Percentiles rank a stretch among this genome's conserved stretches.
Evolutionary conservation across 2,797 vertebrate genomes (phyloP).

Genomic region (Peromyscus aztecus): DNA sequence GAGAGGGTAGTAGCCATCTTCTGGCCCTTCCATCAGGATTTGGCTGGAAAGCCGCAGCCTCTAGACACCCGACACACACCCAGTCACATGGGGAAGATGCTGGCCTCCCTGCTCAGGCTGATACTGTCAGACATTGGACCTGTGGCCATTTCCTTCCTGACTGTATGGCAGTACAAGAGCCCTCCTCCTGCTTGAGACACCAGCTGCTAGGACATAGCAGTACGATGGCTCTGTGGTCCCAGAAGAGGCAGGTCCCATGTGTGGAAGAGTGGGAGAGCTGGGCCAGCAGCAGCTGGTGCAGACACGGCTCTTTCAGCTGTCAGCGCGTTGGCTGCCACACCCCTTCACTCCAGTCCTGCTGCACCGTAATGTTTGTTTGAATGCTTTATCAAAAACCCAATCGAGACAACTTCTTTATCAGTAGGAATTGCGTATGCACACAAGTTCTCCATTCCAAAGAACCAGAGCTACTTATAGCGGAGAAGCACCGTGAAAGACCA

Average conservation of each 20-base stretch:
- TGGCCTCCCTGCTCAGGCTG: not conserved
- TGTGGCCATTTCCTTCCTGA: not conserved
- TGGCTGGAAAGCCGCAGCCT: not conserved
- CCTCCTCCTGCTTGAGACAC: not conserved
- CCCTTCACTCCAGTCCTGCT: not conserved
- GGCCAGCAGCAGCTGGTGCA: not conserved
- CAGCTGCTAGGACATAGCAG: slow-evolving; percentile 21
- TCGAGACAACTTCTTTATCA: not conserved
- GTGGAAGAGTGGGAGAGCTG: slow-evolving; percentile 31
- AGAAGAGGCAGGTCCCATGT: not conserved
- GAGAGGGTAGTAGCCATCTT: not conserved
- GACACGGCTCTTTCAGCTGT: not conserved
- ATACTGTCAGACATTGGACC: not conserved
- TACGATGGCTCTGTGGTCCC: not conserved
- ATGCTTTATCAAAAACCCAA: slow-evolving; percentile 43
- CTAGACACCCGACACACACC: not conserved
- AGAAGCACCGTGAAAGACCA: not conserved
- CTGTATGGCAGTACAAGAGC: not conserved
- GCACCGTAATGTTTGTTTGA: not conserved
- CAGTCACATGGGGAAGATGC: not conserved
- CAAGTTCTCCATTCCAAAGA: slow-evolving; percentile 23
- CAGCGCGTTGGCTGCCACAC: not conserved
- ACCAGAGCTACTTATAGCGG: not conserved
- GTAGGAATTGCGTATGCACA: not conserved
- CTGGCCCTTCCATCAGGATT: not conserved